Conservation (phyloP, 2,888 invertebrate species). For the Brenthis hecate region DNA sequence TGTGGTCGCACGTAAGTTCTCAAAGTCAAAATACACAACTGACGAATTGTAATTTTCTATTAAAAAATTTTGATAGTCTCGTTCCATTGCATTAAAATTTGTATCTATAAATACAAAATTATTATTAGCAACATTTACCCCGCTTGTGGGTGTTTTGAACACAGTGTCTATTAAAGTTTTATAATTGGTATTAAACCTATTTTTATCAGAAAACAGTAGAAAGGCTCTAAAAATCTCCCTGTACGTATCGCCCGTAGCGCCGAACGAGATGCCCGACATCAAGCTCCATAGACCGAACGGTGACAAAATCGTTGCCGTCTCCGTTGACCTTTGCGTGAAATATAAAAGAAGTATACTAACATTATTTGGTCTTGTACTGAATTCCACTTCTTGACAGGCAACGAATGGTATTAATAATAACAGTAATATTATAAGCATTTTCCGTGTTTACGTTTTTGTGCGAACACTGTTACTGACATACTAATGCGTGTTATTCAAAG, state of each 20-base stretch:
- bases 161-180: neutral
- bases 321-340: constrained; percentile 60
- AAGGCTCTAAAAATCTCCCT: constrained; percentile 35
- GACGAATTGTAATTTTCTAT: constrained; percentile 44
- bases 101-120: constrained; percentile 8
- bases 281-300: constrained; percentile 77
- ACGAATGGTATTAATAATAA: constrained; percentile 14
- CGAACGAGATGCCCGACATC: constrained; percentile 69
- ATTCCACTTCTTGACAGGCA: constrained; percentile 48
- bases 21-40: constrained; percentile 59
- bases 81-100: neutral
- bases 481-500: constrained; percentile 2
- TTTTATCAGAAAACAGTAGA: constrained; percentile 1
- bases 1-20: constrained; percentile 58
- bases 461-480: constrained; percentile 11
- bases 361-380: constrained; percentile 66
- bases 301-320: constrained; percentile 56
- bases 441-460: constrained; percentile 12
- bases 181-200: constrained; percentile 10
- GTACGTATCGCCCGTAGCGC: constrained; percentile 57
- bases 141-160: neutral
- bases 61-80: neutral
- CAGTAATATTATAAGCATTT: constrained; percentile 19
- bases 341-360: constrained; percentile 70
- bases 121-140: neutral